Evolutionary conservation across 2,797 vertebrate genomes (phyloP).

Genomic region (Psittacula derbiana): DNA sequence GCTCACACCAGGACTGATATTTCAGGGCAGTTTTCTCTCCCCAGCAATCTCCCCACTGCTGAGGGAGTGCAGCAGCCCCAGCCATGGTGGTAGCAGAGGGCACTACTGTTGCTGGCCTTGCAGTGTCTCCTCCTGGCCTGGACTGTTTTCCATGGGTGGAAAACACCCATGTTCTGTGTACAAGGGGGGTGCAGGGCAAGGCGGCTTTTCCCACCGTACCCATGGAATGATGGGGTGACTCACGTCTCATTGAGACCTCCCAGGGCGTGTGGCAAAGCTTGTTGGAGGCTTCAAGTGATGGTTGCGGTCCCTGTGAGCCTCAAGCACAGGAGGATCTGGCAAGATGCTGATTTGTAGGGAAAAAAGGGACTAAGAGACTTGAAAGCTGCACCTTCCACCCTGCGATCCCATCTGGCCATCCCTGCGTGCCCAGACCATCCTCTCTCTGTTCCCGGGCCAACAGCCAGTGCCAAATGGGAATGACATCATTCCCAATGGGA

Average conservation of each 20-base stretch:
- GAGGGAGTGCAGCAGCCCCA: not conserved
- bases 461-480: not conserved
- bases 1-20: not conserved
- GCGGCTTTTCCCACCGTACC: not conserved
- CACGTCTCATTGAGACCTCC: accelerated
- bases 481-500: not conserved
- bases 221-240: accelerated
- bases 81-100: not conserved
- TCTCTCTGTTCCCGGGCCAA: not conserved
- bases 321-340: accelerated
- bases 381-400: not conserved
- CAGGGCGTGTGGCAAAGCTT: not conserved
- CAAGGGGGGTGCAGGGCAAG: accelerated
- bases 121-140: not conserved
- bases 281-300: accelerated
- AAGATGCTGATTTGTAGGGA: not conserved
- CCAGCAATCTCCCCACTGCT: accelerated
- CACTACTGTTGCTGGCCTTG: not conserved
- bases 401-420: slow-evolving; percentile 14
- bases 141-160: too few species aligned
- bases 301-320: accelerated
- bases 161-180: accelerated
- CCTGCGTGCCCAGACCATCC: not conserved
- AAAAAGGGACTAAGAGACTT: not conserved
- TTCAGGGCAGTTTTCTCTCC: not conserved